phyloP scores from a whole-genome alignment of 1,140 invertebrate species.

The Adelges cooleyi region DNA sequence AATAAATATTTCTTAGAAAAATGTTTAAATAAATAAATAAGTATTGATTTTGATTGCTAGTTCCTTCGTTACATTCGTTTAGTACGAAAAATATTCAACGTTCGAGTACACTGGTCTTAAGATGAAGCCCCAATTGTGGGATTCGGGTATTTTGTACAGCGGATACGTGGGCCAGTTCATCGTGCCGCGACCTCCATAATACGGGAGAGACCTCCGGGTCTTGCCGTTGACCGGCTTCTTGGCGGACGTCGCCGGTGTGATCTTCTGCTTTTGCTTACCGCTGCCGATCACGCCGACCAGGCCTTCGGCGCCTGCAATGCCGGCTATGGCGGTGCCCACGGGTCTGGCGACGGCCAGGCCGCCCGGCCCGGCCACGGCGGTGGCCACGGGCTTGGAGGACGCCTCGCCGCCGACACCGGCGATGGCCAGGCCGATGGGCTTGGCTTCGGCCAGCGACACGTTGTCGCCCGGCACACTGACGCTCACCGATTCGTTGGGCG shows the following conservation, averaged over 20 bases:
- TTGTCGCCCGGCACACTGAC: conserved; percentile 44
- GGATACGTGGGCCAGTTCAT: conserved; percentile 11
- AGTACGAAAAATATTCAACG: no score
- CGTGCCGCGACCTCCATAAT: no score
- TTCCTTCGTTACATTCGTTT: no score
- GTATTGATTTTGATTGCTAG: no score
- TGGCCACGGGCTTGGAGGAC: conserved; percentile 52
- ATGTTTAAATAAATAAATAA: no score
- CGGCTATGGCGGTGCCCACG: conserved; percentile 56
- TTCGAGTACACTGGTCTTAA: conserved; percentile 4
- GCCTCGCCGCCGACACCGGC: conserved; percentile 51
- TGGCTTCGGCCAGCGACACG: conserved; percentile 54
- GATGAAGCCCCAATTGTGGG: conserved; percentile 21
- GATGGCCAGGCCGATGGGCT: conserved; percentile 49
- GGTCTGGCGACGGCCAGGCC: conserved; percentile 54
- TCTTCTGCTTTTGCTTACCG: conserved; percentile 19
- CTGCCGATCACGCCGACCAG: conserved; percentile 29
- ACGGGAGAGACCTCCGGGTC: background rate
- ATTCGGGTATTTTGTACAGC: conserved; percentile 18
- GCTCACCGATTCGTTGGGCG: conserved; percentile 36
- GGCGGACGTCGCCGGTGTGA: background rate
- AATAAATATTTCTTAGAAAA: no score
- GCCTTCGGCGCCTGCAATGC: conserved; percentile 39
- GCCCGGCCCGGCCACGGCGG: conserved; percentile 51
- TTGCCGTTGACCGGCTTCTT: background rate